These are phyloP conservation scores for Spisula solida DNA, from an alignment of 2,888 invertebrate species.

Conservation along the genomic window DNA sequence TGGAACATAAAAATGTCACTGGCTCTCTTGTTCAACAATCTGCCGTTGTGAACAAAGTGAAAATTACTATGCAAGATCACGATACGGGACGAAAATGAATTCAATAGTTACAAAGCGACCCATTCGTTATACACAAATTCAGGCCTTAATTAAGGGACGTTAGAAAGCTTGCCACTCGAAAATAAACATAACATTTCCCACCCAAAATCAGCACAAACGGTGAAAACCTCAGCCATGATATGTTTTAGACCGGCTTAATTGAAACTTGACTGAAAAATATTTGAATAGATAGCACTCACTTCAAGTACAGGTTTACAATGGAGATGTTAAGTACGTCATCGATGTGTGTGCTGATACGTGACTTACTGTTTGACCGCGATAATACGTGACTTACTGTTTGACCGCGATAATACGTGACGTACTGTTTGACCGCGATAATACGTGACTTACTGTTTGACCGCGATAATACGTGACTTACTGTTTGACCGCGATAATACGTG, in stretches of 20 bases:
- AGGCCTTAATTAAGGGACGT: conserved; percentile 35
- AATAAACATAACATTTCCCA: not conserved
- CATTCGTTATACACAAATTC: conserved; percentile 40
- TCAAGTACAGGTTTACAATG: not conserved
- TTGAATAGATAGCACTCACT: not conserved
- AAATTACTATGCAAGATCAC: conserved; percentile 45
- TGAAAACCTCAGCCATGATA: not conserved
- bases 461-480: too few species aligned
- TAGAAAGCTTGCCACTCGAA: conserved; percentile 29
- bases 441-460: too few species aligned
- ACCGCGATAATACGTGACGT: too few species aligned
- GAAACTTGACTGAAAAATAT: not conserved
- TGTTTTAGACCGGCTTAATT: not conserved
- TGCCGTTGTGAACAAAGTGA: conserved; percentile 32
- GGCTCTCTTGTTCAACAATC: conserved; percentile 19
- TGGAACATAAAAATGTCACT: conserved; percentile 26
- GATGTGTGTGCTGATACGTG: not conserved
- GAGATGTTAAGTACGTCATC: not conserved
- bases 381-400: too few species aligned
- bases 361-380: not conserved
- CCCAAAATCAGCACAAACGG: not conserved
- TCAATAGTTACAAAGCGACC: conserved; percentile 34
- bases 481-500: too few species aligned
- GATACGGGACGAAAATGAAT: conserved; percentile 18
- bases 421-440: too few species aligned